phyloP scores from a whole-genome alignment of 2,797 vertebrate genomes.

The Rhadinocentrus ornatus region DNA sequence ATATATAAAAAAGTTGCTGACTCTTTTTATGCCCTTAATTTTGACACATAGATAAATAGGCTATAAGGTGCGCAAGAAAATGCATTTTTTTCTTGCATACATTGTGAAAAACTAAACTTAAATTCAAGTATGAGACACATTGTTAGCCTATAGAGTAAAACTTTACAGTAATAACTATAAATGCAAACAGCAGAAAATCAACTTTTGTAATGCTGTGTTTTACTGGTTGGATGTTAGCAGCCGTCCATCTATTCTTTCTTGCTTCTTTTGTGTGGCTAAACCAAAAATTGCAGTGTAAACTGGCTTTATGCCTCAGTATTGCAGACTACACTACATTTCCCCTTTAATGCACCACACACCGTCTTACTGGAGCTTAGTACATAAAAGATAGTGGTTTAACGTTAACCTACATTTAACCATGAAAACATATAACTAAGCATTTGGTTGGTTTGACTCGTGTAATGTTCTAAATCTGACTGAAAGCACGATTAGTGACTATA shows the following conservation, averaged over 20 bases:
- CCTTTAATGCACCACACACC: background rate
- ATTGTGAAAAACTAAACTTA: background rate
- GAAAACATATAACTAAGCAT: background rate
- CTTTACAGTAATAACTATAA: background rate
- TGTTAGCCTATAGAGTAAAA: conserved; percentile 11
- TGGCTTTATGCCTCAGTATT: background rate
- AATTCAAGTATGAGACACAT: background rate
- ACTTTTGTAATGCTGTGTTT: background rate
- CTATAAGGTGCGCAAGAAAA: no score
- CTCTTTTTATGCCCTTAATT: background rate
- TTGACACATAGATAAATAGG: no score
- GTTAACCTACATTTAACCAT: background rate
- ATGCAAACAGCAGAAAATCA: background rate
- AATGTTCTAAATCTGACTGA: background rate
- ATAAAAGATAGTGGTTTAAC: conserved; percentile 3
- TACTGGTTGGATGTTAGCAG: background rate
- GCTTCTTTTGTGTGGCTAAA: background rate
- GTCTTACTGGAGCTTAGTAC: background rate
- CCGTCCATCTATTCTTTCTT: background rate
- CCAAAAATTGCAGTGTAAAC: background rate
- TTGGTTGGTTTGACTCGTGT: background rate
- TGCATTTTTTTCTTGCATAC: no score
- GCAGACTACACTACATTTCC: background rate
- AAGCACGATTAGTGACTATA: background rate
- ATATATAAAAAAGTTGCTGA: background rate